A percentile compares a stretch with the other conserved stretches of the same genome.
Conservation (phyloP, 1,140 invertebrate species). For the Pteromalus puparum region DNA sequence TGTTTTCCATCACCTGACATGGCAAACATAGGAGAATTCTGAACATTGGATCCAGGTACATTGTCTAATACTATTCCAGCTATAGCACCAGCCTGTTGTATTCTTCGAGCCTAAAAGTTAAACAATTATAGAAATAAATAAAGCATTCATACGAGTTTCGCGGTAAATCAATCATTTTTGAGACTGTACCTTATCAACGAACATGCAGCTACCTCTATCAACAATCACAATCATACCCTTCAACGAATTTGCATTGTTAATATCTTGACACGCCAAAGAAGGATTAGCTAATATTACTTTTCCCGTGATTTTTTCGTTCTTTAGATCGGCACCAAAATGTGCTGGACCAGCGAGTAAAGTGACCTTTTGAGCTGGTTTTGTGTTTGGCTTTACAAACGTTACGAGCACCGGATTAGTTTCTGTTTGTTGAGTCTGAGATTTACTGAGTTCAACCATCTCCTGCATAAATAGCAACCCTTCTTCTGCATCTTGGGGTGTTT, state of each 20-base stretch:
- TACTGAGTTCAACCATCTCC: conserved; percentile 95
- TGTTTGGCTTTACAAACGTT: conserved; percentile 72
- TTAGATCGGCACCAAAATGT: conserved; percentile 91
- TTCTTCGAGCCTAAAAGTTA: conserved; percentile 80
- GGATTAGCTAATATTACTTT: conserved; percentile 82
- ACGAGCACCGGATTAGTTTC: conserved; percentile 78
- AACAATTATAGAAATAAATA: not conserved
- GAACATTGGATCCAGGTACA: conserved; percentile 82
- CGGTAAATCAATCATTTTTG: not conserved
- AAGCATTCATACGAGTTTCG: not conserved
- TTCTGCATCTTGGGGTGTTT: conserved; percentile 89
- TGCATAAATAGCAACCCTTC: conserved; percentile 97
- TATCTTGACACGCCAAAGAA: conserved; percentile 81
- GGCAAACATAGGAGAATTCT: conserved; percentile 89
- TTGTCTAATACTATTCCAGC: conserved; percentile 95
- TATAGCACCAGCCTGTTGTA: conserved; percentile 89
- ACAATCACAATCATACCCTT: conserved; percentile 89
- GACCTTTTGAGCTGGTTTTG: conserved; percentile 68
- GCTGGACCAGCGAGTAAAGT: conserved; percentile 88
- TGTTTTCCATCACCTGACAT: conserved; percentile 94
- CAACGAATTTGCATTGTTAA: conserved; percentile 80
- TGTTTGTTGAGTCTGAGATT: conserved; percentile 80
- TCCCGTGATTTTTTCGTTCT: conserved; percentile 78
- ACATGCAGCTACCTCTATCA: conserved; percentile 94
- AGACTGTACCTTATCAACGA: conserved; percentile 90